Conservation (phyloP, 1,140 invertebrate genomes). For the Babylonia areolata region DNA sequence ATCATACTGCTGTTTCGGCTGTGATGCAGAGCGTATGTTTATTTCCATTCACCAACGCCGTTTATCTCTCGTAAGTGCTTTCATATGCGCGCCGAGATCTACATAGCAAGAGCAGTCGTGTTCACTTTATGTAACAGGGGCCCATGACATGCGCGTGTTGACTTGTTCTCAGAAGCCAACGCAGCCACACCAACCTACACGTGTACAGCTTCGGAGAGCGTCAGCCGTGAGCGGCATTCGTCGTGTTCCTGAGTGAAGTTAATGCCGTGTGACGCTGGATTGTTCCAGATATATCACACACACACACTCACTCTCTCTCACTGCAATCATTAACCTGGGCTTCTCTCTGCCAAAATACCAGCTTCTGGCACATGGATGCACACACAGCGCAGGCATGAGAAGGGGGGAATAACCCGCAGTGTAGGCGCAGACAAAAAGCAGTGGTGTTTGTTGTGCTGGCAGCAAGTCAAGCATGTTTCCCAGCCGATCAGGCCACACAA, state of each 20-base stretch:
- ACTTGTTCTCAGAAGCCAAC: no score
- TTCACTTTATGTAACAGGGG: no score
- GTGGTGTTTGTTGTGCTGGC: background rate
- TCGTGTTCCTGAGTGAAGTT: no score
- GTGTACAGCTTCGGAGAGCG: no score
- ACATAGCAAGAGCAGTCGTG: background rate
- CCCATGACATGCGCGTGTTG: no score
- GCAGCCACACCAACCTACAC: no score
- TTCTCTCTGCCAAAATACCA: background rate
- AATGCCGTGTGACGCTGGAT: background rate
- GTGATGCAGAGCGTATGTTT: background rate
- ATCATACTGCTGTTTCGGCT: background rate
- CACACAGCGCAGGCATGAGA: background rate
- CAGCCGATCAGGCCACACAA: background rate
- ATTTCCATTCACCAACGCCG: background rate
- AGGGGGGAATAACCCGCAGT: background rate
- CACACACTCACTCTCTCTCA: no score
- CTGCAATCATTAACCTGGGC: background rate
- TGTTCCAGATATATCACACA: background rate
- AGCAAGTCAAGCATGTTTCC: conserved; percentile 10
- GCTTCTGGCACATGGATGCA: background rate
- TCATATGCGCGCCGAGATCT: no score
- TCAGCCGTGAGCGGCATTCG: no score
- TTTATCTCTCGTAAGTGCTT: background rate
- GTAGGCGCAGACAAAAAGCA: background rate